These are phyloP conservation scores for Aix galericulata DNA, from an alignment of 2,113 vertebrate species.

Conservation along the genomic window DNA sequence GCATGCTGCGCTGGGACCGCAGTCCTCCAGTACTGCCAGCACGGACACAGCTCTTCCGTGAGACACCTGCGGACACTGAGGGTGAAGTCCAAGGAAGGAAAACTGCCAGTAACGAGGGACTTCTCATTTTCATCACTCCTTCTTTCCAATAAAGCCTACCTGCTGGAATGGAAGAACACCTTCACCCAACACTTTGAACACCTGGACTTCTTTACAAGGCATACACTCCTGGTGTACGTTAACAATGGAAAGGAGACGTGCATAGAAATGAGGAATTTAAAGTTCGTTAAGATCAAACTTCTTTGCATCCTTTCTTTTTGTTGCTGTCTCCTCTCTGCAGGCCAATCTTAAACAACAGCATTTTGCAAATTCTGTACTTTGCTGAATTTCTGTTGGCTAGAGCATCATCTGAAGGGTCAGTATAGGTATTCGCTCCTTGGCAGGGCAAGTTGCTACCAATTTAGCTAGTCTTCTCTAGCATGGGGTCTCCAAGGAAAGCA, in stretches of 20 bases:
- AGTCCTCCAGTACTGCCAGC: background rate
- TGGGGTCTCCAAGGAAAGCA: background rate
- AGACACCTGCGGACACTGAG: background rate
- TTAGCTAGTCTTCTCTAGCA: background rate
- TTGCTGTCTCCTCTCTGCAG: background rate
- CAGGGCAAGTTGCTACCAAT: background rate
- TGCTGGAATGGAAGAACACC: accelerated
- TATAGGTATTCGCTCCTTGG: background rate
- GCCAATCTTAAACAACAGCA: background rate
- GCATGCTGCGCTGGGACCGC: background rate
- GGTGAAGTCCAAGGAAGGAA: background rate
- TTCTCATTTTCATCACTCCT: background rate
- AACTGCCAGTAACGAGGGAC: background rate
- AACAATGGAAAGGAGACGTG: background rate
- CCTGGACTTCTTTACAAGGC: background rate
- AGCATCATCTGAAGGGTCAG: background rate
- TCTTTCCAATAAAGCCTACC: background rate
- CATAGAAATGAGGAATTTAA: background rate
- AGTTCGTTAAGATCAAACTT: background rate
- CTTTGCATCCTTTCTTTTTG: background rate
- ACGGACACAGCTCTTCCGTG: background rate
- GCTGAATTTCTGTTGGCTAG: background rate
- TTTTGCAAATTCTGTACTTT: background rate
- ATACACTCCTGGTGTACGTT: background rate
- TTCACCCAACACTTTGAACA: background rate